Evolutionary conservation across 2,797 vertebrate genomes (phyloP), one percentile per base, ranked within the genome.

Genomic region (Diglossa cyanea): DNA sequence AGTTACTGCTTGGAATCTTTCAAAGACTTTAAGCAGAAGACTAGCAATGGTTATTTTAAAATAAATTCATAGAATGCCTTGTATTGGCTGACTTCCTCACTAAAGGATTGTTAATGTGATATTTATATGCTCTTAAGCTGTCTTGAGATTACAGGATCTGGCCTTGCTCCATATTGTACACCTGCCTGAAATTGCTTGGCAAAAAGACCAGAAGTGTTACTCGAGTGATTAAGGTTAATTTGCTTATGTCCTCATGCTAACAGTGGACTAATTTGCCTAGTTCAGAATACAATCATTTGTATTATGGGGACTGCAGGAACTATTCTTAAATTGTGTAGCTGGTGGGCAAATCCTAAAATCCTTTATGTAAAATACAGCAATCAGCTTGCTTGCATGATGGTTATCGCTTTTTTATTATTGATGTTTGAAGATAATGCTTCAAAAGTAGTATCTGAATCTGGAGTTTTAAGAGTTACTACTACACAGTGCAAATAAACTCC

Each of bases 71-170:
- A 95, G 94, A 97, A 97, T 95, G 94, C 97, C 95, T 98, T 98
- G 95, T 97, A 97, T 96, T 97, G 96, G 96, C 96, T 97, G 97
- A 96, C 94, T 97, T 98, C 92, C 96, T 95, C 97, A 97, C 97
- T 97, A 97, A 98, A 97, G 93, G 97, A 97, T 97, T 97, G 94
- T 96, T 97, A 98, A 97, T 96, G 94, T 97, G 94, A 96, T 97
- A 92, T 94, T 94, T 90, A 80, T 93, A 40, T 94, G 90, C 81
- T 92, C 67, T 92, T 83, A 90, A 90, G 89, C 44, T 97, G 83
- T 82, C 40, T 89, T 93, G 92, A 86, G 93, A 95, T 90, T 65
- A 71, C 85, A 95, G 95, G 95, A 84, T 96, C 96, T 96, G 97
- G 95, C 94, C 70, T 96, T 96, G 95, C 95, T 97, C 92, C 88